Evolutionary conservation across 2,113 vertebrate genomes (phyloP).

Genomic region (human (Homo sapiens)): DNA sequence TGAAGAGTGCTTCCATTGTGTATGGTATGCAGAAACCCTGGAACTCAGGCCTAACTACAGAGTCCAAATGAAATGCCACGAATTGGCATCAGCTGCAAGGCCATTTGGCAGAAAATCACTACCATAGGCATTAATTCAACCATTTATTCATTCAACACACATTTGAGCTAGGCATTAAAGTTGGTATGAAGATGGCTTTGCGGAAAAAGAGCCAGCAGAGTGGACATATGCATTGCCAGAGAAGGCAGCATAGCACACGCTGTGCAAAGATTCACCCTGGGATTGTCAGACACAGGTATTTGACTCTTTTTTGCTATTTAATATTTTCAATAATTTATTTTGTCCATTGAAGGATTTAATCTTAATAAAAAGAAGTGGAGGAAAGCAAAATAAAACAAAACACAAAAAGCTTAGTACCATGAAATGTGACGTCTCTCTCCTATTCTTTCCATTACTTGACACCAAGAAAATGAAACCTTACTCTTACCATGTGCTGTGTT

Average conservation of each 20-base stretch:
- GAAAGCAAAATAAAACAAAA: constrained; percentile 53
- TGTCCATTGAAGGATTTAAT: constrained; percentile 50
- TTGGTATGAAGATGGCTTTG: background rate
- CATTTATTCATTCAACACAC: constrained; percentile 48
- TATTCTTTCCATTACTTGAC: constrained; percentile 83
- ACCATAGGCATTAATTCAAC: background rate
- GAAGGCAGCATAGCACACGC: background rate
- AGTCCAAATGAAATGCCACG: background rate
- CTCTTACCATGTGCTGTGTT: constrained; percentile 75
- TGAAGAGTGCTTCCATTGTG: background rate
- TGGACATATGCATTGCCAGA: background rate
- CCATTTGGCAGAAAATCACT: background rate
- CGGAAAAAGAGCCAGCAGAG: background rate
- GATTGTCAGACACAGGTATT: background rate
- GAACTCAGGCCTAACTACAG: background rate
- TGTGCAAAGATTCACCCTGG: constrained; percentile 10
- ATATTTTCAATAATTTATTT: constrained; percentile 60
- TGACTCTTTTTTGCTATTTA: constrained; percentile 39
- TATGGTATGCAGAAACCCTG: background rate
- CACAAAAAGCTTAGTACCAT: background rate
- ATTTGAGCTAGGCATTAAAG: background rate
- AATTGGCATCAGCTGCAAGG: background rate
- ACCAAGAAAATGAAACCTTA: constrained; percentile 82
- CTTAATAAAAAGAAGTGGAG: constrained; percentile 29
- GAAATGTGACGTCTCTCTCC: constrained; percentile 67